These are phyloP conservation scores for sheep (Ovis aries) DNA, from an alignment of 2,113 vertebrate species.

Conservation along the genomic window DNA sequence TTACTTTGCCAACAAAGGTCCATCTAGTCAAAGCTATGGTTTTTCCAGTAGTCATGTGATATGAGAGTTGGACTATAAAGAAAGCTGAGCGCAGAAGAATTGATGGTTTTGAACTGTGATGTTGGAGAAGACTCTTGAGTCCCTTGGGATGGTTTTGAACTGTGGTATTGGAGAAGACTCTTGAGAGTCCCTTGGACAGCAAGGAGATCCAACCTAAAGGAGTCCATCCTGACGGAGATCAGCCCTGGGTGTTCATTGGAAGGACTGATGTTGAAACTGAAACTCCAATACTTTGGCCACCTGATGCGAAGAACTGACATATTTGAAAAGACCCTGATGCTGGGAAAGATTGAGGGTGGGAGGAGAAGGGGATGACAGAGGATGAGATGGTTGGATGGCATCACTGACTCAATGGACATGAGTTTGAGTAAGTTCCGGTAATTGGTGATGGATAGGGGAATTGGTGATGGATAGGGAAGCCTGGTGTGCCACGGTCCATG, in stretches of 20 bases:
- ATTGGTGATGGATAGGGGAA: neutral
- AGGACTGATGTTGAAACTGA: neutral
- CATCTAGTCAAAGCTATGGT: neutral
- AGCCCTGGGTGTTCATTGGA: neutral
- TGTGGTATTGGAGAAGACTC: neutral
- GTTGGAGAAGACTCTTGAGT: neutral
- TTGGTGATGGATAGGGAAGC: neutral
- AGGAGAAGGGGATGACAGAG: neutral
- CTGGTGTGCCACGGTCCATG: rapidly evolving
- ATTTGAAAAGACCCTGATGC: neutral
- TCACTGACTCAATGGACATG: neutral
- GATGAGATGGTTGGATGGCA: neutral
- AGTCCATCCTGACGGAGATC: neutral
- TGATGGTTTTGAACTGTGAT: neutral
- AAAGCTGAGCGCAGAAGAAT: neutral
- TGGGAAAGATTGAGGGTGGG: neutral
- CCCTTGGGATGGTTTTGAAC: neutral
- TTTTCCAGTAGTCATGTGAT: neutral
- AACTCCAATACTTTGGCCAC: neutral
- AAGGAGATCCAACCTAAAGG: neutral
- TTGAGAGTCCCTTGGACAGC: neutral
- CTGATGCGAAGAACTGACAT: neutral
- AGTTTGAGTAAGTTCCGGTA: neutral
- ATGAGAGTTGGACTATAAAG: neutral
- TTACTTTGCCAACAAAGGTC: neutral